Conservation (phyloP, 1,140 invertebrate genomes). For the Globodera rostochiensis region DNA sequence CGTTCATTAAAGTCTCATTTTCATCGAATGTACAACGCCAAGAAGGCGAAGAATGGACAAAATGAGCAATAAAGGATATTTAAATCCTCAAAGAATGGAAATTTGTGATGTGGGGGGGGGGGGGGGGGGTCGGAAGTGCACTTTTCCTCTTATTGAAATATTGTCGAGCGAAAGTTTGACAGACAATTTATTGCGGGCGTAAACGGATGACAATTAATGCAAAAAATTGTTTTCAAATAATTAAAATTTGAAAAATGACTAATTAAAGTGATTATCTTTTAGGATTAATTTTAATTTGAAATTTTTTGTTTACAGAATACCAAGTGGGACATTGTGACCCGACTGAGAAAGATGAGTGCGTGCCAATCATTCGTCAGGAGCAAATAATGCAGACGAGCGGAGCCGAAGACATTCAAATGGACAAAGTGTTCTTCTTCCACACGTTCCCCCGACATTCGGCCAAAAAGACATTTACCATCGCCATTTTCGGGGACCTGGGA, state of each 20-base stretch:
- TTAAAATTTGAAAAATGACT: not conserved
- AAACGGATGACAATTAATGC: not conserved
- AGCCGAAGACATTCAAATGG: not conserved
- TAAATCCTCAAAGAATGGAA: not conserved
- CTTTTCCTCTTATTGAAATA: conserved; percentile 6
- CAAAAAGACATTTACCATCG: conserved; percentile 11
- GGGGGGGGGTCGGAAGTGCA: not conserved
- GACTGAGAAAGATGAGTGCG: not conserved
- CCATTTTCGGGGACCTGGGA: conserved; percentile 23
- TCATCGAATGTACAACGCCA: too few species aligned
- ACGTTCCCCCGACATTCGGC: conserved; percentile 11
- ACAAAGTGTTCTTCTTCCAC: conserved; percentile 16
- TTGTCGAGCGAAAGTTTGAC: not conserved
- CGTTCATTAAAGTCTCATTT: too few species aligned
- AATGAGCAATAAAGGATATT: not conserved
- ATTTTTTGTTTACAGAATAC: conserved; percentile 9
- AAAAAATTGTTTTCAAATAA: not conserved
- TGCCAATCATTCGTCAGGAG: not conserved
- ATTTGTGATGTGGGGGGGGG: not conserved
- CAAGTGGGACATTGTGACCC: conserved; percentile 17
- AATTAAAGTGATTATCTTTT: not conserved
- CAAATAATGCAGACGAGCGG: not conserved
- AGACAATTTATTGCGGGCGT: not conserved
- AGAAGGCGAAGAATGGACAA: not conserved
- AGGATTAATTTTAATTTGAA: not conserved